Conservation (phyloP, 1,140 invertebrate genomes). For the Neoseiulus cucumeris region DNA sequence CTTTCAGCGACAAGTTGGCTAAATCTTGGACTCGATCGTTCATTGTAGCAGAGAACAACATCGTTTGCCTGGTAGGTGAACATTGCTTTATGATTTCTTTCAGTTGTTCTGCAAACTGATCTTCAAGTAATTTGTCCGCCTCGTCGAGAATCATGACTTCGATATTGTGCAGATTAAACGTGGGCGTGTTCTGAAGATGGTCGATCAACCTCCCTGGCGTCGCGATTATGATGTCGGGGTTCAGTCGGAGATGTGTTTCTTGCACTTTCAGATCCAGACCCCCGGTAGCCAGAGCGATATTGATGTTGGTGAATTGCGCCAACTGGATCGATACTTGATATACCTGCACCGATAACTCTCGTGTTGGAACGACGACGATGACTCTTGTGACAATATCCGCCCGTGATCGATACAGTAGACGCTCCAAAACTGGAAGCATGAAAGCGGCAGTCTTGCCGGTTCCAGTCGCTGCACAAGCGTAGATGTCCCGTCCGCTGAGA, state of each 20-base stretch:
- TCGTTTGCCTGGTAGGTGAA: constrained; percentile 74
- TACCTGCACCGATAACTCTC: constrained; percentile 87
- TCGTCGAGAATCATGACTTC: constrained; percentile 89
- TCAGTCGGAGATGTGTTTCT: constrained; percentile 63
- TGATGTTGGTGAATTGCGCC: constrained; percentile 59
- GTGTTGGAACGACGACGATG: constrained; percentile 78
- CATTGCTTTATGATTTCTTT: constrained; percentile 85
- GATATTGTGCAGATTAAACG: constrained; percentile 67
- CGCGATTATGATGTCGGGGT: constrained; percentile 91
- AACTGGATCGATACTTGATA: constrained; percentile 81
- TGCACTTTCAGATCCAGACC: constrained; percentile 76
- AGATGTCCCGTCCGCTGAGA: constrained; percentile 67
- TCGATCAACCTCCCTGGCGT: constrained; percentile 94
- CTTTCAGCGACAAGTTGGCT: constrained; percentile 65
- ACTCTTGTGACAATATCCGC: constrained; percentile 52
- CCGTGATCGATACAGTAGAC: constrained; percentile 52
- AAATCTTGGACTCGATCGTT: constrained; percentile 80
- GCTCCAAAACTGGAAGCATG: constrained; percentile 87
- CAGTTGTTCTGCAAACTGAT: constrained; percentile 95
- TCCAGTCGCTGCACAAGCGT: constrained; percentile 89
- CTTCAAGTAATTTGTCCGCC: constrained; percentile 92
- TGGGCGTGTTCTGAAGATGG: constrained; percentile 84
- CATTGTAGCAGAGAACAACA: constrained; percentile 97
- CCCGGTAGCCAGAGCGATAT: constrained; percentile 50
- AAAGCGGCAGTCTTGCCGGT: constrained; percentile 98